A percentile compares a stretch with the other conserved stretches of the same genome.
Evolutionary conservation across 2,888 invertebrate species (phyloP).

Genomic region (Fissipunctia ypsillon): DNA sequence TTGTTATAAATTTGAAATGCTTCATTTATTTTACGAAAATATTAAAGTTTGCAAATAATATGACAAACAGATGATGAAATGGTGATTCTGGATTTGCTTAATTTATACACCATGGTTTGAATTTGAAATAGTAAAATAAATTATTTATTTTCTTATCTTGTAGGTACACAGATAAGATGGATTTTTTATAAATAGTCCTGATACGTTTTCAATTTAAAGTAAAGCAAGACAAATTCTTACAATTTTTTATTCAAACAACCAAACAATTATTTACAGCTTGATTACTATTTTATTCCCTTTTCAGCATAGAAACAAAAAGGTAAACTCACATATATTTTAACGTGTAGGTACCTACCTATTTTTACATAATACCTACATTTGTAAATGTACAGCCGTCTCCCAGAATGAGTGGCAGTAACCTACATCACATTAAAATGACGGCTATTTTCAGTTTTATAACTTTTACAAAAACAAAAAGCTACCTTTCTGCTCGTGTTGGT

Average conservation of each 20-base stretch:
- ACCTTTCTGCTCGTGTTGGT: conserved; percentile 5
- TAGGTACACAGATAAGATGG: not conserved
- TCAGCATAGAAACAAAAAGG: conserved; percentile 16
- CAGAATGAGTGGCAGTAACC: conserved; percentile 56
- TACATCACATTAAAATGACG: conserved; percentile 60
- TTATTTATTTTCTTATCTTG: not conserved
- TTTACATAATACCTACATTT: conserved; percentile 31
- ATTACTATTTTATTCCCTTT: not conserved
- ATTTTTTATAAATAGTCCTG: too few species aligned
- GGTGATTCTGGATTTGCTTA: not conserved
- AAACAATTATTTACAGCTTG: not conserved
- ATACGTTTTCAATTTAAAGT: not conserved
- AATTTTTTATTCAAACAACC: not conserved
- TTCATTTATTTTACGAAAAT: not conserved
- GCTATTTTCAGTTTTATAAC: conserved; percentile 56
- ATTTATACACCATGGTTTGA: not conserved
- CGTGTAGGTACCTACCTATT: conserved; percentile 17
- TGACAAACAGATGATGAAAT: not conserved
- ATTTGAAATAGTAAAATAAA: not conserved
- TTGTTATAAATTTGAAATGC: not conserved
- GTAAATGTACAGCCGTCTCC: conserved; percentile 34
- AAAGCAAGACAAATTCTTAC: not conserved
- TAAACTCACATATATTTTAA: conserved; percentile 29
- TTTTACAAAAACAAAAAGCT: conserved; percentile 58
- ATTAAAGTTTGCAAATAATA: not conserved